phyloP scores from a whole-genome alignment of 2,113 vertebrate genomes.

The Serilophus lunatus region DNA sequence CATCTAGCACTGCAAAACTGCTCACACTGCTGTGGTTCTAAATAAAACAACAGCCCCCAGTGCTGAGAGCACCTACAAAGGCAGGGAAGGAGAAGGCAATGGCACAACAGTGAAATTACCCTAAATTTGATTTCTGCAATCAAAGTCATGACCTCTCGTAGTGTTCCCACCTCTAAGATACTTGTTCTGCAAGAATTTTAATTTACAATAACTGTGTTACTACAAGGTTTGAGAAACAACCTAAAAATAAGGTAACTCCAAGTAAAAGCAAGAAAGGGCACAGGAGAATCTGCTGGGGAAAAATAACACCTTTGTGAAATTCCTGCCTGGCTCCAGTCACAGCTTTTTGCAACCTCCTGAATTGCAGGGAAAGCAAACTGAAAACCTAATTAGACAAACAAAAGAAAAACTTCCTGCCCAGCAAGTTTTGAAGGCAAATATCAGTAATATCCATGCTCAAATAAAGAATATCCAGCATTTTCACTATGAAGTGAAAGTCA shows the following conservation, averaged over 20 bases:
- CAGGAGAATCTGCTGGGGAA: background rate
- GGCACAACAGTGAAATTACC: background rate
- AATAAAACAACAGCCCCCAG: background rate
- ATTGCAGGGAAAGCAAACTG: slow-evolving; percentile 1
- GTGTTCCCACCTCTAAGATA: background rate
- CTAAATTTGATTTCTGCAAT: background rate
- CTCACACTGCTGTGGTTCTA: background rate
- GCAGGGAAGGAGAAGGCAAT: background rate
- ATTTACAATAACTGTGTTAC: background rate
- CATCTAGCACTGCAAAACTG: background rate
- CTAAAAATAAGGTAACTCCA: background rate
- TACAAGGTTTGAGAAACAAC: background rate
- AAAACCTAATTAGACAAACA: background rate
- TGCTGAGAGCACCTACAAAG: background rate
- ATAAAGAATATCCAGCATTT: background rate
- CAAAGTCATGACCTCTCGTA: background rate
- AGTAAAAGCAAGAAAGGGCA: background rate
- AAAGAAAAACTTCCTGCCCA: slow-evolving; percentile 22
- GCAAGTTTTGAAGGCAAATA: background rate
- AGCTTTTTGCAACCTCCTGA: background rate
- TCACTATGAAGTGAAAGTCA: background rate
- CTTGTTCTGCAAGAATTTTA: background rate
- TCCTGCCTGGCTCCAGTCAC: background rate
- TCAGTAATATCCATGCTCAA: background rate
- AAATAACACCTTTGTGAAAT: background rate